phyloP scores from a whole-genome alignment of 2,888 invertebrate genomes.

The Timema podura region DNA sequence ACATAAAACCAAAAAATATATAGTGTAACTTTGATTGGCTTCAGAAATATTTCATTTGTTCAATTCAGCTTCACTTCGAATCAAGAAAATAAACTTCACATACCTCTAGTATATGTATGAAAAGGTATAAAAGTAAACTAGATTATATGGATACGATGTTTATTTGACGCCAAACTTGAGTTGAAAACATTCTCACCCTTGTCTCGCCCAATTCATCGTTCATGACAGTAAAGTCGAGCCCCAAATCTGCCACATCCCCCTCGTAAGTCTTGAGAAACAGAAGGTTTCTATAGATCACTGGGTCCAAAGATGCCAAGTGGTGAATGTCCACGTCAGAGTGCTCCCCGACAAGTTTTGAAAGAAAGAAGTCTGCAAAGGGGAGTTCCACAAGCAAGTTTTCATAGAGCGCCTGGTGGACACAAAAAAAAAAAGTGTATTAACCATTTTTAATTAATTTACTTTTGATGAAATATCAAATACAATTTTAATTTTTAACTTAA shows the following conservation, averaged over 20 bases:
- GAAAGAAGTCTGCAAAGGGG: constrained; percentile 93
- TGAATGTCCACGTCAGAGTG: constrained; percentile 79
- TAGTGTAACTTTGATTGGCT: too few species aligned
- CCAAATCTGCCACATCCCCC: constrained; percentile 81
- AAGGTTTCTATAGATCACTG: constrained; percentile 85
- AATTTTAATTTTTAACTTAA: too few species aligned
- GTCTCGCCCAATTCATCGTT: constrained; percentile 88
- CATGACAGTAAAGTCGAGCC: constrained; percentile 89
- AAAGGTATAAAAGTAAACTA: too few species aligned
- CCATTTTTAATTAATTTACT: too few species aligned
- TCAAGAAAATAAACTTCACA: too few species aligned
- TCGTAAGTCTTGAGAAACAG: constrained; percentile 80
- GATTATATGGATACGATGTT: neutral
- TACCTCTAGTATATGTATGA: too few species aligned
- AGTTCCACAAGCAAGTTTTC: constrained; percentile 92
- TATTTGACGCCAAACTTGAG: neutral
- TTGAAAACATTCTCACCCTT: constrained; percentile 49
- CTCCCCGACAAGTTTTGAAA: constrained; percentile 80
- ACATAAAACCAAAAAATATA: neutral
- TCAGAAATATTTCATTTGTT: too few species aligned
- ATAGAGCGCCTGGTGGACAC: constrained; percentile 69
- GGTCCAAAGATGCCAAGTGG: constrained; percentile 90
- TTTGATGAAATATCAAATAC: too few species aligned
- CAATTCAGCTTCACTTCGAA: too few species aligned
- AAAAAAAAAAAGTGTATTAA: too few species aligned